Evolutionary conservation across 1,140 invertebrate genomes (phyloP), one percentile per base, ranked within the genome.

Genomic region (Drosophila nikananu): DNA sequence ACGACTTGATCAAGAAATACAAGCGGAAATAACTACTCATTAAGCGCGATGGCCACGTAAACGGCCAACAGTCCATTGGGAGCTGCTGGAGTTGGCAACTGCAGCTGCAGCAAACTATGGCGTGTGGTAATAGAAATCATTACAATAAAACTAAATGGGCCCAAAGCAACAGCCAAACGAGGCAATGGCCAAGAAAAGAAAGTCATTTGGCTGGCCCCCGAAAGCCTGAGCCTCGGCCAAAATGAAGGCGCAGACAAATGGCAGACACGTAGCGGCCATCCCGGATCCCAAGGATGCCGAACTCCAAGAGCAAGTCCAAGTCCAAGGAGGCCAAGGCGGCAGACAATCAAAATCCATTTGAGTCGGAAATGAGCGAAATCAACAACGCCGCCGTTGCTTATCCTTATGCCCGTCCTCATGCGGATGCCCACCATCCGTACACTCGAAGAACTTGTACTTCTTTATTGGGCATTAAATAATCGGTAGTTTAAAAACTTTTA

Each of bases 331-430:
- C 65, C 55, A 80, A 42, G 78, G 61, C 70, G 78, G 63, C 74
- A 81, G 86, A 90, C 86, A 90, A 90, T 90, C 86, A 86, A 90
- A 90, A 90, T 84, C 84, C 84, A 89, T 89, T 89, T 80, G 84
- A 90, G 84, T 80, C 81, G 86, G 84, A 89, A 89, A 89, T 90
- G 81, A 89, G 81, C 59, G 71, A 89, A 84, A 81, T 89, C 81
- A 84, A 84, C 81, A 70, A 81, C 83, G 61, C 48, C 83, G 61
- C 48, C 65, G 27, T 51, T 63, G 70, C 61, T 68, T 67, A 39
- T 42, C 35, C 67, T 37, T 57, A 57, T 51, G 30, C 55, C 30
- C 70, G 5, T 35, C 37, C 55, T 13, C n/a, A n/a, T 60, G 44
- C 62, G 35, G 42, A 55, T 49, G 27, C 42, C 52, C 37, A 8